A percentile compares a stretch with the other conserved stretches of the same genome.
Conservation (phyloP, 2,797 vertebrate species). For the Sebastes jordani region DNA sequence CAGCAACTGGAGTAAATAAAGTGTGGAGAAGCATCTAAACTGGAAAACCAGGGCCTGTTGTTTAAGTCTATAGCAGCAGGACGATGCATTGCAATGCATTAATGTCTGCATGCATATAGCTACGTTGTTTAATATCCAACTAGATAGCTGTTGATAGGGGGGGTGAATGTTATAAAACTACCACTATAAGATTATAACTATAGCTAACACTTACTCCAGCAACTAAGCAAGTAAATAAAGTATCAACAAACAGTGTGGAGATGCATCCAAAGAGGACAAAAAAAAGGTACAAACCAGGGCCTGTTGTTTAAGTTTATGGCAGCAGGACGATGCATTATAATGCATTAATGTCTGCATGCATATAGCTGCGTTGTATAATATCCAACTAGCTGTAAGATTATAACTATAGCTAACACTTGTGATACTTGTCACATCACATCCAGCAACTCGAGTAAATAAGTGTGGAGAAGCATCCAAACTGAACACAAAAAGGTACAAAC, state of each 20-base stretch:
- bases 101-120: conserved; percentile 26
- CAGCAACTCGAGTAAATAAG: conserved; percentile 10
- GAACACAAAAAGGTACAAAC: conserved; percentile 22
- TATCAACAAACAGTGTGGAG: too few species aligned
- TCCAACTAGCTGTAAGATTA: background rate
- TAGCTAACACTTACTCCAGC: background rate
- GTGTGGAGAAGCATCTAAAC: background rate
- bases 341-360: conserved; percentile 40
- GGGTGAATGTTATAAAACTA: too few species aligned
- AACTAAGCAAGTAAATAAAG: background rate
- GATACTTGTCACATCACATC: background rate
- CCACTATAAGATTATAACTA: too few species aligned
- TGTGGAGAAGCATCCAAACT: conserved; percentile 8
- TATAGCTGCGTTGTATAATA: background rate
- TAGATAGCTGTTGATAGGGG: conserved; percentile 3
- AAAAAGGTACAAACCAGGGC: conserved; percentile 16
- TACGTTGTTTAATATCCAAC: too few species aligned
- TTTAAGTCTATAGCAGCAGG: conserved; percentile 30
- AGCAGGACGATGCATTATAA: conserved; percentile 35
- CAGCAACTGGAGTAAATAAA: background rate
- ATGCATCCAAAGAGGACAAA: conserved; percentile 1
- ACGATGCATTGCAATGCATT: conserved; percentile 41
- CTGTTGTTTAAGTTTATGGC: conserved; percentile 27
- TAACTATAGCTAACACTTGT: background rate
- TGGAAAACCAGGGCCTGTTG: conserved; percentile 25